phyloP scores from a whole-genome alignment of 2,113 vertebrate species.

The Centropus unirufus region DNA sequence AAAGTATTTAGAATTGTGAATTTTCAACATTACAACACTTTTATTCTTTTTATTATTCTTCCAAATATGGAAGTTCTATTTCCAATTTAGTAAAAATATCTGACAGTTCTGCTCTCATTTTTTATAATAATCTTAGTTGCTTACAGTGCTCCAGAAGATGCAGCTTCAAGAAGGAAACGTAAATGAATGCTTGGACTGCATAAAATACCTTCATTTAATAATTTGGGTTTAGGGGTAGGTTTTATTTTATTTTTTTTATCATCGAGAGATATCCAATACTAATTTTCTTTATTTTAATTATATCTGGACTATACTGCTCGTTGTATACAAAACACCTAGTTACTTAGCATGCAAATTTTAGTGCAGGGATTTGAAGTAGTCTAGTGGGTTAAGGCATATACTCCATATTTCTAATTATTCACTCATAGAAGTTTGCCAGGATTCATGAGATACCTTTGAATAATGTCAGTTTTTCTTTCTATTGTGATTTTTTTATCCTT shows the following conservation, averaged over 20 bases:
- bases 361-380: neutral
- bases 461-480: neutral
- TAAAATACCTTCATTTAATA: neutral
- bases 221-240: neutral
- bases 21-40: neutral
- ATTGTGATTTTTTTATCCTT: neutral
- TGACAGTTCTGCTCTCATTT: neutral
- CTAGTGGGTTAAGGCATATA: neutral
- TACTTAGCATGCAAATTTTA: neutral
- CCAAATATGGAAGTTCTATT: neutral
- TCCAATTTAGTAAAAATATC: neutral
- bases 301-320: neutral
- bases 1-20: neutral
- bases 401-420: neutral
- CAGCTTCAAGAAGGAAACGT: neutral
- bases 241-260: neutral
- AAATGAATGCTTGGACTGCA: neutral
- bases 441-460: neutral
- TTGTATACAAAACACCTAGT: neutral
- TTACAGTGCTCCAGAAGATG: neutral
- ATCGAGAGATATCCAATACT: neutral
- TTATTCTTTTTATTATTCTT: neutral
- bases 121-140: neutral
- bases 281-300: conserved; percentile 21
- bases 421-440: neutral